phyloP scores from a whole-genome alignment of 2,797 vertebrate species.

The Nyctalus aviator region DNA sequence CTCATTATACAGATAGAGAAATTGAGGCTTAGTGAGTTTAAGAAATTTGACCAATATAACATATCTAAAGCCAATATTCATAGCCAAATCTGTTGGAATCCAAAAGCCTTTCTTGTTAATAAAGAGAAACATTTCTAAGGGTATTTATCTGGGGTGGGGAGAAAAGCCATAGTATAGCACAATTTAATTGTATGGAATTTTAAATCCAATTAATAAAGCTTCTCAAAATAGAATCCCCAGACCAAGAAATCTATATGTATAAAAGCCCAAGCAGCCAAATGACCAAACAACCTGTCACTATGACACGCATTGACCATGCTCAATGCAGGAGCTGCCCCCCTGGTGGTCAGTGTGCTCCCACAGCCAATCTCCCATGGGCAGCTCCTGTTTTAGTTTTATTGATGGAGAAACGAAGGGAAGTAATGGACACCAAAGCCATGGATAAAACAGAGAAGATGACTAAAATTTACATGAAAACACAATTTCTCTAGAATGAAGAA shows the following conservation, averaged over 20 bases:
- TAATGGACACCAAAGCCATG: background rate
- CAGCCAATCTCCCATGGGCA: too few relatives aligned
- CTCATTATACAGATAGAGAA: slow-evolving; percentile 14
- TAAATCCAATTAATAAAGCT: background rate
- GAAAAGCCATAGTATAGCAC: background rate
- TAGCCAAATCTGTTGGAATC: background rate
- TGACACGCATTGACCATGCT: too few relatives aligned
- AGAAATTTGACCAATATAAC: slow-evolving; percentile 14
- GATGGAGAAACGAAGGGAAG: background rate
- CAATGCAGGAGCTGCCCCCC: too few relatives aligned
- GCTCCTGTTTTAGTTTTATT: background rate
- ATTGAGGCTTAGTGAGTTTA: background rate
- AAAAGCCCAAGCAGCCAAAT: too few relatives aligned
- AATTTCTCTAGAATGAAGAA: background rate
- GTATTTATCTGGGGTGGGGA: background rate
- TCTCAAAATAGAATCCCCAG: slow-evolving; percentile 37
- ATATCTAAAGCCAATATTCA: background rate
- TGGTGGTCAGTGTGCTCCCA: too few relatives aligned
- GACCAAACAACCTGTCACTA: too few relatives aligned
- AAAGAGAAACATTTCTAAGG: background rate
- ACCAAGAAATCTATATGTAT: background rate
- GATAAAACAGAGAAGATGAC: background rate
- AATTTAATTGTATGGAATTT: slow-evolving; percentile 25
- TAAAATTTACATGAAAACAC: background rate
- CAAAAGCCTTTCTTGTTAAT: background rate